Conservation (phyloP, 2,888 invertebrate species). For the Papilio gigon region DNA sequence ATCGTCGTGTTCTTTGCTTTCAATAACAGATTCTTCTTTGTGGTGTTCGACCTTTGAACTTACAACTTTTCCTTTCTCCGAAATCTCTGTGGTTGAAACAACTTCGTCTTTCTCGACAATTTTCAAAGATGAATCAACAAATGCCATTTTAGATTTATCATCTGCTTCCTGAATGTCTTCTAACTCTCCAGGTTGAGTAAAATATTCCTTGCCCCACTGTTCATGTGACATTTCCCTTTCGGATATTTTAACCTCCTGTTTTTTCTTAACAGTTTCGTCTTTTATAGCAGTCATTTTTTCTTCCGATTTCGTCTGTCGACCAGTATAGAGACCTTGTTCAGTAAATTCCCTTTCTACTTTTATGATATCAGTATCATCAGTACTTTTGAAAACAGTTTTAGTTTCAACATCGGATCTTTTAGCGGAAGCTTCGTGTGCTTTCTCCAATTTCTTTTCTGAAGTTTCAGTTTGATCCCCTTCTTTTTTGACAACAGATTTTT, state of each 20-base stretch:
- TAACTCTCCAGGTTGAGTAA: conserved; percentile 75
- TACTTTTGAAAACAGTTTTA: conserved; percentile 72
- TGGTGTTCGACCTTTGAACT: conserved; percentile 76
- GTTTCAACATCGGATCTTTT: conserved; percentile 77
- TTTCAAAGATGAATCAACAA: conserved; percentile 73
- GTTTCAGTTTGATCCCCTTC: conserved; percentile 79
- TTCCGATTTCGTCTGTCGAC: conserved; percentile 74
- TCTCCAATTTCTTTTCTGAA: conserved; percentile 78
- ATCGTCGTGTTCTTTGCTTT: conserved; percentile 78
- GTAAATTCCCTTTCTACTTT: conserved; percentile 74
- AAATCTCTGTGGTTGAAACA: conserved; percentile 71
- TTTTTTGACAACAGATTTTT: conserved; percentile 73
- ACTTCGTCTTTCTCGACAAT: conserved; percentile 77
- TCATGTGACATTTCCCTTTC: conserved; percentile 79
- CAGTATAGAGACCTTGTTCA: conserved; percentile 76
- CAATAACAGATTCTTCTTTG: conserved; percentile 76
- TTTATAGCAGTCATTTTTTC: conserved; percentile 79
- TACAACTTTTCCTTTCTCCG: conserved; percentile 76
- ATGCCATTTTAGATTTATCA: conserved; percentile 70
- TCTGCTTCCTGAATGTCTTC: conserved; percentile 76
- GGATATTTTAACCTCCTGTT: conserved; percentile 78
- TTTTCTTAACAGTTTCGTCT: conserved; percentile 76
- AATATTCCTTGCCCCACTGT: conserved; percentile 81
- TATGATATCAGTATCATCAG: conserved; percentile 71
- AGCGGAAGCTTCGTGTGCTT: conserved; percentile 78